These are phyloP conservation scores for Austrofundulus limnaeus DNA, from an alignment of 2,113 vertebrate species.

Conservation along the genomic window DNA sequence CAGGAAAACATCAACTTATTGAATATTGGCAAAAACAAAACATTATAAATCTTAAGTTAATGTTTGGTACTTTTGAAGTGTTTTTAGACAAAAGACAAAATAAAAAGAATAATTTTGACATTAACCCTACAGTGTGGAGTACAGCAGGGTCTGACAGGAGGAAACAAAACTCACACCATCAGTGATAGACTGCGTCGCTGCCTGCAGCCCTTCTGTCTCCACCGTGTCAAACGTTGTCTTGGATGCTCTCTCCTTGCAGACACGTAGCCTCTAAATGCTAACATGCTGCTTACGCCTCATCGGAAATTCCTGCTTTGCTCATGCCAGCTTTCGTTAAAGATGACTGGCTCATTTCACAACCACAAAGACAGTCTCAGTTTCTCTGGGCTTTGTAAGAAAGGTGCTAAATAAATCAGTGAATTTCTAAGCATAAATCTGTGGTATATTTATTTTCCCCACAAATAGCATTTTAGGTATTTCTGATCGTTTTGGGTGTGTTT, in stretches of 20 bases:
- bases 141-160: constrained; percentile 17
- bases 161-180: constrained; percentile 29
- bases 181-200: constrained; percentile 31
- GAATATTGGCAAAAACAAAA: background rate
- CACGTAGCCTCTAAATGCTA: constrained; percentile 26
- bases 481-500: constrained; percentile 14
- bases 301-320: constrained; percentile 25
- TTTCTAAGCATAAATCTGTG: background rate
- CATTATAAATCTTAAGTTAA: background rate
- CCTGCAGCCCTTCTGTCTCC: constrained; percentile 48
- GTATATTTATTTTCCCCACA: background rate
- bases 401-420: constrained; percentile 48
- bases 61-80: background rate
- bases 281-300: constrained; percentile 40
- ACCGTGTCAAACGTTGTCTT: constrained; percentile 58
- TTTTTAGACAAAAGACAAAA: background rate
- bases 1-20: background rate
- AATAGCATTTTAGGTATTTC: constrained; percentile 21
- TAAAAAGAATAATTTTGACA: no score
- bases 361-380: constrained; percentile 18
- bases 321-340: constrained; percentile 38
- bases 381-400: constrained; percentile 24
- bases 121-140: no score
- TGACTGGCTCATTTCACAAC: constrained; percentile 47
- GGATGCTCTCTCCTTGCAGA: constrained; percentile 40